Evolutionary conservation across 2,113 vertebrate genomes (phyloP).

Genomic region (Peromyscus maniculatus): DNA sequence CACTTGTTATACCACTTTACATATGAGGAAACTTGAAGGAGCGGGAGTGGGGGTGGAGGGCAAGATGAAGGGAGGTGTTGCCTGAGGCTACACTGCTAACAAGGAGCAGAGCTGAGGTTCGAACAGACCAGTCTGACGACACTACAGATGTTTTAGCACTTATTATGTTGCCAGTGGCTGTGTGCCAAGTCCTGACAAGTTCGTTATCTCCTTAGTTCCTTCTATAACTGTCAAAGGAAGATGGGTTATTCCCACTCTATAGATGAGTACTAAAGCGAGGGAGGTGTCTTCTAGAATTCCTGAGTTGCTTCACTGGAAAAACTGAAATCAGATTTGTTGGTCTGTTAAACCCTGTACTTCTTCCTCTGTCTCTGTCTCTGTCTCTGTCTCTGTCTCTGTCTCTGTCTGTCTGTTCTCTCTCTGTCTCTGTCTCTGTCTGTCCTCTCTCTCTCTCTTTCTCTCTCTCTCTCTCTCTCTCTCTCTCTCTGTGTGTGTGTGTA

Average conservation of each 20-base stretch:
- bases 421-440: neutral
- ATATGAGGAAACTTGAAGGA: neutral
- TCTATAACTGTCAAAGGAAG: neutral
- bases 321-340: neutral
- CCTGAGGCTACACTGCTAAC: conserved; percentile 36
- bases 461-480: neutral
- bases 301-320: neutral
- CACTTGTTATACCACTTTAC: conserved; percentile 54
- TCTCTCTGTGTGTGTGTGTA: neutral
- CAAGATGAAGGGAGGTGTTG: neutral
- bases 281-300: neutral
- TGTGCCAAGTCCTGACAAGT: neutral
- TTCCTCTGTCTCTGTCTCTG: neutral
- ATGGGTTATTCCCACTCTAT: neutral
- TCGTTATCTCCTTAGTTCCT: conserved; percentile 1
- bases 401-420: too few species aligned
- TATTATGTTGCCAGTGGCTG: neutral
- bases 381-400: neutral
- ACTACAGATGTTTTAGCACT: conserved; percentile 23
- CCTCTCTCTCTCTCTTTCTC: neutral
- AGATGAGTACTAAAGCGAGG: neutral
- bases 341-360: neutral
- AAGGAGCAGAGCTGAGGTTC: neutral
- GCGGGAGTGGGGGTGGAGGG: neutral
- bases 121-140: neutral